A percentile compares a stretch with the other conserved stretches of the same genome.
These are phyloP conservation scores for Zaprionus lachaisei DNA, from an alignment of 1,140 invertebrate species.

Conservation along the genomic window DNA sequence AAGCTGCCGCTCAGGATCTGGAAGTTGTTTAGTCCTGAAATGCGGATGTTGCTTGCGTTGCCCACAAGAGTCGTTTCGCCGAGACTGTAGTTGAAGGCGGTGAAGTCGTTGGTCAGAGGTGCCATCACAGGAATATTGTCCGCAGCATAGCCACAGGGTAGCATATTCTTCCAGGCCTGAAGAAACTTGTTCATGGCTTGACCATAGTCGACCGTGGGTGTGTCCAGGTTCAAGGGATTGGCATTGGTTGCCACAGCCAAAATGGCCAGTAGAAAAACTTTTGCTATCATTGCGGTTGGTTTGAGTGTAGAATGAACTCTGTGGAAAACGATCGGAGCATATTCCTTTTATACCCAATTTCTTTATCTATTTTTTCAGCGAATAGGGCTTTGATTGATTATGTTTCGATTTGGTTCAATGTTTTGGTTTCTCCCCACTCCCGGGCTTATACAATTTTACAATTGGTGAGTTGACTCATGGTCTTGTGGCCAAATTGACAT, in stretches of 20 bases:
- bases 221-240: conserved; percentile 38
- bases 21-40: conserved; percentile 59
- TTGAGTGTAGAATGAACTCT: conserved; percentile 17
- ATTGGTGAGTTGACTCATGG: background rate
- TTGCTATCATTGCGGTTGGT: conserved; percentile 47
- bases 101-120: conserved; percentile 35
- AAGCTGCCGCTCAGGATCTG: conserved; percentile 46
- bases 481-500: conserved; percentile 2
- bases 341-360: conserved; percentile 37
- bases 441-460: background rate
- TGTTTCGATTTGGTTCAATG: conserved; percentile 21
- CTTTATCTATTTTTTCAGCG: background rate
- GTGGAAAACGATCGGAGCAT: background rate
- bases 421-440: background rate
- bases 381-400: conserved; percentile 45
- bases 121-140: conserved; percentile 54
- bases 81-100: conserved; percentile 28
- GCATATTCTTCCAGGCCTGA: conserved; percentile 55
- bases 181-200: conserved; percentile 47
- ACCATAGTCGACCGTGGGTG: conserved; percentile 32
- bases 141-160: conserved; percentile 61
- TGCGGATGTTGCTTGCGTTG: conserved; percentile 59
- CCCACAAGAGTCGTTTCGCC: conserved; percentile 40
- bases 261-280: conserved; percentile 45
- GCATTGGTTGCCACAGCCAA: conserved; percentile 34